Conservation (phyloP, 1,140 invertebrate species). For the Gryllus bimaculatus region DNA sequence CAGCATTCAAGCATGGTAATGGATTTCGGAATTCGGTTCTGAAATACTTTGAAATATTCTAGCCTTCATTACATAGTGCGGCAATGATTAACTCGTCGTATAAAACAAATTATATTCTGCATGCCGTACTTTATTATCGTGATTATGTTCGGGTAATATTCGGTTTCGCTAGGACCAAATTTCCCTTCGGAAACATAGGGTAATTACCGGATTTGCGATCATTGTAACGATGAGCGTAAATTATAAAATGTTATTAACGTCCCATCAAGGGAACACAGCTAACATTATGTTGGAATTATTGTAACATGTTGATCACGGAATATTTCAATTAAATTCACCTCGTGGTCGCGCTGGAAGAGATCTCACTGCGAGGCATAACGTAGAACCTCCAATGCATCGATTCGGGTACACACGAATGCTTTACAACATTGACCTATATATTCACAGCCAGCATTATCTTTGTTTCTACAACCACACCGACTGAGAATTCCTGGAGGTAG, state of each 20-base stretch:
- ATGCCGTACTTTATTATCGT: not conserved
- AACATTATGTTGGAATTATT: conserved; percentile 6
- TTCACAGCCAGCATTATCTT: too few relatives aligned
- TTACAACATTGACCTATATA: too few relatives aligned
- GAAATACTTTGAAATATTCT: not conserved
- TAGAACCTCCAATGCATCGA: too few relatives aligned
- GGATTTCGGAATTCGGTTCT: not conserved
- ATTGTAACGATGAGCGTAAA: not conserved
- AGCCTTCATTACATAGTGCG: not conserved
- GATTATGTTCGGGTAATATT: not conserved
- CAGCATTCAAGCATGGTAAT: too few relatives aligned
- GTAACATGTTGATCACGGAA: not conserved
- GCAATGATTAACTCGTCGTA: not conserved
- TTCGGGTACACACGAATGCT: too few relatives aligned
- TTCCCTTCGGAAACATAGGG: not conserved
- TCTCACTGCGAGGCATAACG: too few relatives aligned
- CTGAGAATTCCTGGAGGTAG: too few relatives aligned
- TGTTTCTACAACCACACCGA: too few relatives aligned
- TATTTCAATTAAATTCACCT: conserved; percentile 1
- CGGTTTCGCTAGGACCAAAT: not conserved
- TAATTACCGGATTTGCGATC: not conserved
- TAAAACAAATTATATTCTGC: not conserved
- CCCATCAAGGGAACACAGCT: not conserved
- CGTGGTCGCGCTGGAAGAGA: too few relatives aligned
- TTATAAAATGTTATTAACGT: conserved; percentile 6